phyloP scores from a whole-genome alignment of 2,888 invertebrate species.

The Rhagonycha lutea region DNA sequence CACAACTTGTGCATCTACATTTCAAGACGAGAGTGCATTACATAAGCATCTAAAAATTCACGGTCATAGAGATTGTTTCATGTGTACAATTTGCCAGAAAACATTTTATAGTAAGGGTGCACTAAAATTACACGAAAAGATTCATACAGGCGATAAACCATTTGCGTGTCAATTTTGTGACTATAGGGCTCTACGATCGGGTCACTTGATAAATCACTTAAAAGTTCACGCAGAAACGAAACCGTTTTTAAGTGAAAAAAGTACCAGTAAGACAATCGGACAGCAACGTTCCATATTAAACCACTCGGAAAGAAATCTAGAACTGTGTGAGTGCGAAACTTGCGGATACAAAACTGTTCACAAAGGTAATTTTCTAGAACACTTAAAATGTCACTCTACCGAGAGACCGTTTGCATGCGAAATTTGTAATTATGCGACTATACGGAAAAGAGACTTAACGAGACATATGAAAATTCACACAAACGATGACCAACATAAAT shows the following conservation, averaged over 20 bases:
- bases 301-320: background rate
- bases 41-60: background rate
- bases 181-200: background rate
- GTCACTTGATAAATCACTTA: background rate
- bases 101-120: background rate
- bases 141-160: background rate
- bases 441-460: background rate
- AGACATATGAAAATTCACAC: background rate
- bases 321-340: background rate
- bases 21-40: background rate
- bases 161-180: background rate
- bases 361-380: background rate
- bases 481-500: background rate
- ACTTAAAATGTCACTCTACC: background rate
- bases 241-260: background rate
- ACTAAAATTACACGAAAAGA: background rate
- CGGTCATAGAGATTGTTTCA: background rate
- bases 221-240: background rate
- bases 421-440: background rate
- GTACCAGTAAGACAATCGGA: background rate
- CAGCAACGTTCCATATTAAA: background rate
- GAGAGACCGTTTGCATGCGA: background rate
- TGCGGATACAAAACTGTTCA: background rate
- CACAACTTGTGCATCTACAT: background rate
- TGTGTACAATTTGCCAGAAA: background rate